Evolutionary conservation across 2,888 invertebrate species (phyloP), one percentile per base, ranked within the genome.

Genomic region (Nebria brevicollis): DNA sequence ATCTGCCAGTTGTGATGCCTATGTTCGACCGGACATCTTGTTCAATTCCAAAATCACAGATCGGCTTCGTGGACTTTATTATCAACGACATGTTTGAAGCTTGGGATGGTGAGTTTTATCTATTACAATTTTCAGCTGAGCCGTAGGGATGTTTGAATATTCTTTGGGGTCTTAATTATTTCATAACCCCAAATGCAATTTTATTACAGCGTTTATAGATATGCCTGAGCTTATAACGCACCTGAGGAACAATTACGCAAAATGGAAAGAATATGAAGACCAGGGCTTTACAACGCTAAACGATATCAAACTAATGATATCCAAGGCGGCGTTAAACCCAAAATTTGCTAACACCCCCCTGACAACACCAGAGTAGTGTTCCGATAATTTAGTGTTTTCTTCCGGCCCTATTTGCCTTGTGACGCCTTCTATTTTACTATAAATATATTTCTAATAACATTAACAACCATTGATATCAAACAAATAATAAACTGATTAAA

Each of bases 41-140:
- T 90, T 98, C 98, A 86, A 96, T 99, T 88, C 98, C 99, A 77
- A 96, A 98, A 90, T 97, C 98, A 82, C 99, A 99, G 91, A 97
- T 97, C 86, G 97, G 98, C 81, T 99, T 99, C 90, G 95, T 98
- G 84, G 99, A 99, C 89, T 98, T 95, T 90, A 99, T 99, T 87
- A 97, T 98, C 86, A 96, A 96, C 86, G 98, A 98, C 87, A 98
- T 99, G 97, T 97, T 98, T 91, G 97, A 98, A 87, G 96, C 97
- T 43, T 99, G 98, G 98, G 95, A 98, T 87, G 95, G 97, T 96
- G 86, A 90, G 92, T 90, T 54, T 54, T 11, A 11, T 54, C 2
- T 54, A 54, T 54, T 54, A 11, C 54, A 54, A 2, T 54, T 8
- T 54, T 11, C 7, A 13, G 54, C 1, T 0, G 8, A 54, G 8